Conservation (phyloP, 2,797 vertebrate genomes). For the Dicrostonyx torquatus region DNA sequence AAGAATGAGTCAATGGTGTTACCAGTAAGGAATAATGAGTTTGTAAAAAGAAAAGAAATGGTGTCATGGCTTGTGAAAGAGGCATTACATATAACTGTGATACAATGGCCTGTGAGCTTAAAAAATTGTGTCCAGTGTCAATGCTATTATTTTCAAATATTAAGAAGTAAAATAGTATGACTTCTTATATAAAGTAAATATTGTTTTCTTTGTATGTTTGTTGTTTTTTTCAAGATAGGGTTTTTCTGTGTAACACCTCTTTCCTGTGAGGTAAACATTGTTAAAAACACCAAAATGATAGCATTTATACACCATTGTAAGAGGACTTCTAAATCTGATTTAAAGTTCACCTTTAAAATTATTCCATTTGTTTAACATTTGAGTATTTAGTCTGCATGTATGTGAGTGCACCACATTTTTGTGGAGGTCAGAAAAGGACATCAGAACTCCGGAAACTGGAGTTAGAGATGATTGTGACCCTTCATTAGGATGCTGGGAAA, state of each 20-base stretch:
- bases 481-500: not conserved
- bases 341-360: slow-evolving; percentile 3
- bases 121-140: not conserved
- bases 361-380: not conserved
- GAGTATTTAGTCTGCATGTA: not conserved
- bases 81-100: not conserved
- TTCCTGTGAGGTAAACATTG: not conserved
- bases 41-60: not conserved
- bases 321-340: slow-evolving; percentile 9
- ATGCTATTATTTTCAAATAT: not conserved
- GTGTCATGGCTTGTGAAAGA: not conserved
- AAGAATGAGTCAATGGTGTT: not conserved
- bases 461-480: too few relatives aligned
- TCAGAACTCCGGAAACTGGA: not conserved
- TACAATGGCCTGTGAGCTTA: not conserved
- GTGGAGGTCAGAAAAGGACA: not conserved
- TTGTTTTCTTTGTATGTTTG: not conserved
- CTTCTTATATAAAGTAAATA: not conserved
- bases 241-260: not conserved
- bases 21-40: not conserved
- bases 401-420: too few relatives aligned
- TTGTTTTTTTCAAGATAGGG: not conserved
- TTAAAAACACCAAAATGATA: not conserved
- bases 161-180: not conserved
- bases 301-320: not conserved